Evolutionary conservation across 2,888 invertebrate genomes (phyloP).

Genomic region (Ochropacha duplaris): DNA sequence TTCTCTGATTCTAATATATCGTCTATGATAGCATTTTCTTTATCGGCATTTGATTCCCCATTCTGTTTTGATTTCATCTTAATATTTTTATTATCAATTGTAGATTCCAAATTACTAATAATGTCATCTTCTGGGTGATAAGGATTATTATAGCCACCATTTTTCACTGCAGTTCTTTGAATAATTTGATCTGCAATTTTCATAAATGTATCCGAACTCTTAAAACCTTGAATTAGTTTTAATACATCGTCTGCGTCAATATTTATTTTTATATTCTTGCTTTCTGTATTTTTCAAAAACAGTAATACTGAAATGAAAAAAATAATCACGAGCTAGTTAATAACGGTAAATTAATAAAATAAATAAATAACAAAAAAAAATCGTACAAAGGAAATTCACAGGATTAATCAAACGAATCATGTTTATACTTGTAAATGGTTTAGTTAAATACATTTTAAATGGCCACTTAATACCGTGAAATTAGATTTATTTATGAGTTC

Average conservation of each 20-base stretch:
- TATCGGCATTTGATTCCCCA: not conserved
- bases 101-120: conserved; percentile 13
- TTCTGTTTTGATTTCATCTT: conserved; percentile 1
- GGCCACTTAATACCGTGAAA: not conserved
- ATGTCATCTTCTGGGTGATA: conserved; percentile 56
- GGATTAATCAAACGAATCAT: not conserved
- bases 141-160: conserved; percentile 39
- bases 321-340: not conserved
- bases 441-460: not conserved
- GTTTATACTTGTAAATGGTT: not conserved
- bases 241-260: conserved; percentile 41
- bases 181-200: conserved; percentile 27
- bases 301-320: conserved; percentile 7
- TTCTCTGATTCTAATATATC: conserved; percentile 39
- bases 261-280: conserved; percentile 39
- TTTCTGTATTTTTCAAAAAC: conserved; percentile 9
- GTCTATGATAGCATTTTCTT: conserved; percentile 9
- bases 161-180: conserved; percentile 16
- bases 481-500: not conserved
- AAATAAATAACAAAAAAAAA: not conserved
- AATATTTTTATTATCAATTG: not conserved
- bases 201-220: conserved; percentile 25
- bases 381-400: not conserved
- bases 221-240: conserved; percentile 29
- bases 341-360: no score